Base-by-base conservation (phyloP, 2,888 invertebrate genomes). In the Leptopilina syphax region DNA sequence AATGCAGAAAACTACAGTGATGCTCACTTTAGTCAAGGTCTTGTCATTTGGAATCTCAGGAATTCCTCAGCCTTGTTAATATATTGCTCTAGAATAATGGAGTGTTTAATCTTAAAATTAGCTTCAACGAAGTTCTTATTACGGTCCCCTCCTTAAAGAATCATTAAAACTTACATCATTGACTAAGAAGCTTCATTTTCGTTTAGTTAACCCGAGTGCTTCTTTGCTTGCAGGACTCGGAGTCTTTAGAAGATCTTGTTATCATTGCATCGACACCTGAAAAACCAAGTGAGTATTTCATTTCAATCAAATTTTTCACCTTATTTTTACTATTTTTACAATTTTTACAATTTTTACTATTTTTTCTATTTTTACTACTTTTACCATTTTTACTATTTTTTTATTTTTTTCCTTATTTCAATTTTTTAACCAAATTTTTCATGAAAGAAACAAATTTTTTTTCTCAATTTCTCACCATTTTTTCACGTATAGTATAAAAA, bases 231-330 rank as follows among this genome's bases (percentile, higher is more conserved):
- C 84, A 93, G 93, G 93, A 93, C 82, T 92, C 93, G 76, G 93
- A 93, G 87, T 93, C 93, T 65, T 88, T 93, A 24, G 93, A 93
- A 88, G 93, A 93, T 85, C 88, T 93, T 81, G 89, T 85, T 88
- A 87, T 84, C 85, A 89, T 91, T 86, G 89, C 88, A 83, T 86
- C 89, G 86, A 84, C 87, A 80, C 85, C 87, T 68, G 87, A 86
- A 65, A 90, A 90, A 87, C 86, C 86, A 86, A 86, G 91, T 92
- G 87, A 88, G 91, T 90, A 80, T 60, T 60, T 60, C 6, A 18
- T 60, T 60, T 12, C n/a, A 1, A 60, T n/a, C 3, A 67, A 18
- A 41, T 27, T 47, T 77, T 10, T 60, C 57, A 78, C 6, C 67
- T 65, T 65, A 50, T 77, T 77, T n/a, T 60, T 73, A 65, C 65